phyloP scores from a whole-genome alignment of 2,113 vertebrate genomes.

The Mustela nigripes region DNA sequence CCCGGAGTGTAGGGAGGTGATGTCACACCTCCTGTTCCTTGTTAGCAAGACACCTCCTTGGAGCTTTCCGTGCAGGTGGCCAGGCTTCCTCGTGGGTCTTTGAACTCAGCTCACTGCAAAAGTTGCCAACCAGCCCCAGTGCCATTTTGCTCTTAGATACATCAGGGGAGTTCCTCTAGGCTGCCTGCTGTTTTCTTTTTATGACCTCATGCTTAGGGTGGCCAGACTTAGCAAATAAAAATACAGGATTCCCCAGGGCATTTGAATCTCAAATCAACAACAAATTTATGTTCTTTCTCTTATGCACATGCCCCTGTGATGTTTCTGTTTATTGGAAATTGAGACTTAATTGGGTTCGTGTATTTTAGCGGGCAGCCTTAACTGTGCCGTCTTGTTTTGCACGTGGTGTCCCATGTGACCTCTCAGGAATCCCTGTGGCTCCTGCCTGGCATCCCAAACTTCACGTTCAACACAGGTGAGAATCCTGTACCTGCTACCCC shows the following conservation, averaged over 20 bases:
- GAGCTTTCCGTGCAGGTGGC: background rate
- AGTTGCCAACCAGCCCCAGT: rapidly evolving
- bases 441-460: too few relatives aligned
- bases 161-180: background rate
- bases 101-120: background rate
- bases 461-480: background rate
- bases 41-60: background rate
- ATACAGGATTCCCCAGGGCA: background rate
- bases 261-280: background rate
- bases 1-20: background rate
- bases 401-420: background rate
- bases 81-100: background rate
- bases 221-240: background rate
- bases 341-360: background rate
- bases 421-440: background rate
- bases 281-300: background rate
- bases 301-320: background rate
- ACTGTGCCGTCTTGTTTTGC: background rate
- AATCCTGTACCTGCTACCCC: background rate
- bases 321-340: background rate
- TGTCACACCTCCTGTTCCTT: background rate
- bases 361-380: background rate
- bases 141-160: background rate
- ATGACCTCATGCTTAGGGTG: background rate
- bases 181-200: background rate